These are phyloP conservation scores for Euleptes europaea DNA, from an alignment of 2,113 vertebrate species.

Conservation along the genomic window DNA sequence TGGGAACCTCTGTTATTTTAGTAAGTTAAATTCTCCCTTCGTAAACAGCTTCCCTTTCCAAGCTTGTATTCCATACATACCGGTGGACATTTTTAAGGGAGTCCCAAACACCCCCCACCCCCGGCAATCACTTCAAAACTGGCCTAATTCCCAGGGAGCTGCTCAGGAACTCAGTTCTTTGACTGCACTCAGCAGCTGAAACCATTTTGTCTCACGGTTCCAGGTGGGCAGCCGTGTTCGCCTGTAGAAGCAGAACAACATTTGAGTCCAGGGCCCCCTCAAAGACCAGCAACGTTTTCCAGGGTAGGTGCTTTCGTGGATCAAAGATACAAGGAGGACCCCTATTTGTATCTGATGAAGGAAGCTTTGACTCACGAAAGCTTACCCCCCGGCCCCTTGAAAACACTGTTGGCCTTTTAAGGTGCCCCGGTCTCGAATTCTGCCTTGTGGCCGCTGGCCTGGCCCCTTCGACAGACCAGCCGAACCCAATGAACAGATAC, in stretches of 20 bases:
- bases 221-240: too few species aligned
- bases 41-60: conserved; percentile 42
- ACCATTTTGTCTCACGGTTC: neutral
- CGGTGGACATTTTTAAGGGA: conserved; percentile 30
- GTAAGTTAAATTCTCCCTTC: conserved; percentile 28
- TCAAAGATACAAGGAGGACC: too few species aligned
- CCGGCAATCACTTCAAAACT: conserved; percentile 47
- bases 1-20: conserved; percentile 32
- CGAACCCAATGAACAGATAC: neutral
- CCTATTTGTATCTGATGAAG: too few species aligned
- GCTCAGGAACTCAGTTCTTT: conserved; percentile 42
- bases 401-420: too few species aligned
- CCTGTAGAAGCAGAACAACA: too few species aligned
- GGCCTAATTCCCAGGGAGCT: conserved; percentile 46
- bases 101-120: conserved; percentile 45
- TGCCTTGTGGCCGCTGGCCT: too few species aligned
- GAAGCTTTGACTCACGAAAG: too few species aligned
- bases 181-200: neutral
- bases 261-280: too few species aligned
- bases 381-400: too few species aligned
- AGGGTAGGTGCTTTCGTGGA: too few species aligned
- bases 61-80: conserved; percentile 34
- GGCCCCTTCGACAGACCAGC: neutral
- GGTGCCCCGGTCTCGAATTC: too few species aligned
- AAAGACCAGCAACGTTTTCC: too few species aligned